These are phyloP conservation scores for Actinopyga echinites DNA, from an alignment of 53 echinoderm and acorn worm species.

Conservation along the genomic window DNA sequence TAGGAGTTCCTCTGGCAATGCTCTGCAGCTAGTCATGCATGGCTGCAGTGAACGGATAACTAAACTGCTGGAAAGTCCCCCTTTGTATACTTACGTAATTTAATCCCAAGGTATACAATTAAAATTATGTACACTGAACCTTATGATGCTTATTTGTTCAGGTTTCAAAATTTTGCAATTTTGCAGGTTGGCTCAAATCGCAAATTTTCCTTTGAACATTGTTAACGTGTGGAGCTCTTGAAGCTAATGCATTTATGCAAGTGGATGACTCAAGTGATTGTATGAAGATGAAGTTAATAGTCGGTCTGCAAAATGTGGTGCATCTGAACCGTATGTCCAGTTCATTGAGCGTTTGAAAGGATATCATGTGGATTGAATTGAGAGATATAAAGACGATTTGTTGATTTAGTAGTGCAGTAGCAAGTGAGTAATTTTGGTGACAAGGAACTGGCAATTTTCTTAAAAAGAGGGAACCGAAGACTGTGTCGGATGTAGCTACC, in stretches of 20 bases:
- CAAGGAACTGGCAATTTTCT: constrained; percentile 4
- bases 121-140: too few relatives aligned
- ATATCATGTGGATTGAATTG: constrained; percentile 64
- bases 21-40: too few relatives aligned
- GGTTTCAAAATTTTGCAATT: constrained; percentile 65
- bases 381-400: constrained; percentile 18
- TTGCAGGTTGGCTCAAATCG: constrained; percentile 36
- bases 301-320: constrained; percentile 40
- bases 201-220: constrained; percentile 56
- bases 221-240: constrained; percentile 64
- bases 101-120: too few relatives aligned
- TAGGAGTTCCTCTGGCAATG: too few relatives aligned
- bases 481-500: neutral
- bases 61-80: too few relatives aligned
- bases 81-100: too few relatives aligned
- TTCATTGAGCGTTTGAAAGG: constrained; percentile 43
- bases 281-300: constrained; percentile 28
- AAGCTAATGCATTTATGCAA: constrained; percentile 49
- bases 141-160: constrained; percentile 58
- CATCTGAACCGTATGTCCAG: constrained; percentile 53
- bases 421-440: neutral
- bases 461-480: neutral
- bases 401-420: constrained; percentile 49
- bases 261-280: constrained; percentile 50
- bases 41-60: too few relatives aligned